Conservation (phyloP, 2,113 vertebrate genomes). For the Cyphomyrus discorhynchus region DNA sequence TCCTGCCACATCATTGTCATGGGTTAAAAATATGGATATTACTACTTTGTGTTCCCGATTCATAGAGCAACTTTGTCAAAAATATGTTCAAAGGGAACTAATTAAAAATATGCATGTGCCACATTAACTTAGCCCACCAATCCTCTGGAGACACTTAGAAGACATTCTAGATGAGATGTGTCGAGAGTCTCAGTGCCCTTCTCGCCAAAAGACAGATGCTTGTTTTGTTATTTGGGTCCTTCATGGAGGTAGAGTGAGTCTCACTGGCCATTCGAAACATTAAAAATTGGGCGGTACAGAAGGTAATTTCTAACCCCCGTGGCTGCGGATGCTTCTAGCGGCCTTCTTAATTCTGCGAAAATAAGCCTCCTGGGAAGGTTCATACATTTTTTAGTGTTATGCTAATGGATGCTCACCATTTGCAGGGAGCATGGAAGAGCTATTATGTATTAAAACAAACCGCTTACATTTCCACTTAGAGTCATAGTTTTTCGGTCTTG, state of each 20-base stretch:
- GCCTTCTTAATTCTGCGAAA: conserved; percentile 32
- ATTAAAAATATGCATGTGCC: conserved; percentile 18
- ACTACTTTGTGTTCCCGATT: neutral
- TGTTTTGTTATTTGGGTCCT: conserved; percentile 14
- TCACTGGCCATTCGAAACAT: conserved; percentile 14
- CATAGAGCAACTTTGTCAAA: neutral
- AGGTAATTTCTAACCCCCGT: conserved; percentile 24
- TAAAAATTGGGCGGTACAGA: neutral
- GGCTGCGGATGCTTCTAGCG: conserved; percentile 27
- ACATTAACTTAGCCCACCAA: conserved; percentile 35
- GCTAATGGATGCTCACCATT: conserved; percentile 35
- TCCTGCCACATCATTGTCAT: neutral
- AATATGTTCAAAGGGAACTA: conserved; percentile 1
- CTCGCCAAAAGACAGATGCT: neutral
- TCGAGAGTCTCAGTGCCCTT: conserved; percentile 32
- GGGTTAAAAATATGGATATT: neutral
- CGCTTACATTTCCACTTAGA: conserved; percentile 16
- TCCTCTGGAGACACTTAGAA: conserved; percentile 33
- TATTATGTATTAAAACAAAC: conserved; percentile 27
- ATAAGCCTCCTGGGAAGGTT: conserved; percentile 34
- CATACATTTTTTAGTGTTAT: conserved; percentile 39
- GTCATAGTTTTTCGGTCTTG: conserved; percentile 6
- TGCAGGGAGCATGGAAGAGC: conserved; percentile 16
- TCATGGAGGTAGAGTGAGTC: neutral
- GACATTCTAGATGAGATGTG: conserved; percentile 25